phyloP scores from a whole-genome alignment of 2,797 vertebrate genomes.

The Pangasius mekongensis region DNA sequence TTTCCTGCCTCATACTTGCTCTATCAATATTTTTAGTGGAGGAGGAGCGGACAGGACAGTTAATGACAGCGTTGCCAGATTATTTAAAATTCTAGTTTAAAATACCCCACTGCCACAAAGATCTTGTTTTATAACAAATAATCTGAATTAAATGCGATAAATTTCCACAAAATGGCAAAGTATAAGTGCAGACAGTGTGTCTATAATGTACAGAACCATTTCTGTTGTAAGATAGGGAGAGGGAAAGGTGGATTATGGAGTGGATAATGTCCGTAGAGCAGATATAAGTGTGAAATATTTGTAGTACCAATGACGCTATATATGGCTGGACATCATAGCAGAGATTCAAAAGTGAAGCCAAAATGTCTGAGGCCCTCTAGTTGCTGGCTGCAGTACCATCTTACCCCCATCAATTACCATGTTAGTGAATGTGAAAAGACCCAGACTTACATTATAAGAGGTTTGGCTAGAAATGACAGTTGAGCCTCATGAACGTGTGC shows the following conservation, averaged over 20 bases:
- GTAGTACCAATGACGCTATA: background rate
- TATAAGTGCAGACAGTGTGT: background rate
- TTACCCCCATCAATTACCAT: background rate
- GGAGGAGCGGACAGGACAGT: background rate
- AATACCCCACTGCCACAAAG: no score
- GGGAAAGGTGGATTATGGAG: no score
- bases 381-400: background rate
- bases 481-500: no score
- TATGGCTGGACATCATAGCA: background rate
- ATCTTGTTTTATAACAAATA: background rate
- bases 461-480: background rate
- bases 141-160: background rate
- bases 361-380: background rate
- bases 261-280: no score
- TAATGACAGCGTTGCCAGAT: background rate
- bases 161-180: background rate
- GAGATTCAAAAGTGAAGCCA: background rate
- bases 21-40: background rate
- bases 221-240: background rate
- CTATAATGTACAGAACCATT: background rate
- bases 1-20: background rate
- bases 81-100: no score
- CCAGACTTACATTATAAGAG: background rate
- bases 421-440: background rate
- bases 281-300: background rate